These are phyloP conservation scores for Pachypsylla venusta DNA, from an alignment of 1,140 invertebrate species.

Conservation along the genomic window DNA sequence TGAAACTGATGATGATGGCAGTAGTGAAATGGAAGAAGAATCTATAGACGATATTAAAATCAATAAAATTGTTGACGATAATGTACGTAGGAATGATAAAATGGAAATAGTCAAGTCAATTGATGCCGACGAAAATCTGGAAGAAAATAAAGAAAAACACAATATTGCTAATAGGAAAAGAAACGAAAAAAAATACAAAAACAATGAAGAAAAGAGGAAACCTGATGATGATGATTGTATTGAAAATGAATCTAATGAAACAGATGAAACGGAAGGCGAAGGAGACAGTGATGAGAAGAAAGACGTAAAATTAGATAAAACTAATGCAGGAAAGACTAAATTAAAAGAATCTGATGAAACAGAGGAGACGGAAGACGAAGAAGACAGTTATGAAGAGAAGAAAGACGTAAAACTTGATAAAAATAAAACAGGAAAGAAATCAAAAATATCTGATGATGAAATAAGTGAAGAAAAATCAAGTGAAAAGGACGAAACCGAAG, in stretches of 20 bases:
- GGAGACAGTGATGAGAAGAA: background rate
- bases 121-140: background rate
- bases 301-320: background rate
- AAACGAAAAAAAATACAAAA: background rate
- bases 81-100: too few relatives aligned
- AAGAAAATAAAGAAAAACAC: background rate
- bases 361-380: background rate
- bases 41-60: too few relatives aligned
- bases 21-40: background rate
- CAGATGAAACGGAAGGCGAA: background rate
- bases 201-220: background rate
- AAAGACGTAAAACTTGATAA: background rate
- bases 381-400: background rate
- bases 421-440: background rate
- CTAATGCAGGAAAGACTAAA: background rate
- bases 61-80: too few relatives aligned
- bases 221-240: background rate
- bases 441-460: background rate
- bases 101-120: too few relatives aligned
- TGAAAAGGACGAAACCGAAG: too few relatives aligned
- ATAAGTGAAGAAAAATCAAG: too few relatives aligned
- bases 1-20: background rate
- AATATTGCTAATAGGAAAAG: background rate
- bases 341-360: background rate
- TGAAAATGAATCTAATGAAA: background rate